A percentile compares a stretch with the other conserved stretches of the same genome.
Evolutionary conservation across 2,797 vertebrate genomes (phyloP).

Genomic region (Pangasius macronema): DNA sequence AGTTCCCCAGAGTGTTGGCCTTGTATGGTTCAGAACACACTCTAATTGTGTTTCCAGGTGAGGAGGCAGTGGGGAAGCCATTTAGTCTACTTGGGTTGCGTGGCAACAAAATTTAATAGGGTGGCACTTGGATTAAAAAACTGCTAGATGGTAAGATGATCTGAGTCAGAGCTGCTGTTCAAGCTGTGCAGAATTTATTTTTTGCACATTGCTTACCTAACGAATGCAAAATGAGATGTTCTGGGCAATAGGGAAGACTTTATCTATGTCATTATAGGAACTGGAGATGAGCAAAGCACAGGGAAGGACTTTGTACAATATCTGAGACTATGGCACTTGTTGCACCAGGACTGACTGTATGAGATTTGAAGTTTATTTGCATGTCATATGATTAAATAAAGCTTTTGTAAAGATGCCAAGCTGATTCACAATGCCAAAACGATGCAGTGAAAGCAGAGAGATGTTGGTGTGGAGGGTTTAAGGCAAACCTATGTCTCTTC

Average conservation of each 20-base stretch:
- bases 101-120: conserved; percentile 41
- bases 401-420: conserved; percentile 8
- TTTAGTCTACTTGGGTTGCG: conserved; percentile 28
- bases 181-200: not conserved
- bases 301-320: conserved; percentile 11
- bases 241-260: not conserved
- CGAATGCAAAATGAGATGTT: conserved; percentile 14
- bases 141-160: conserved; percentile 15
- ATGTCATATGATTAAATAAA: conserved; percentile 41
- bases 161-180: conserved; percentile 11
- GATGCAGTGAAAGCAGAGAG: conserved; percentile 1
- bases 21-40: conserved; percentile 36
- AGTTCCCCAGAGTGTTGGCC: conserved; percentile 4
- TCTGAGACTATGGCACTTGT: conserved; percentile 29
- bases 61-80: conserved; percentile 7
- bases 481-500: conserved; percentile 37
- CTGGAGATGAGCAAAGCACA: conserved; percentile 23
- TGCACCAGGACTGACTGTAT: conserved; percentile 33
- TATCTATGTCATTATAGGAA: conserved; percentile 30
- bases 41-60: conserved; percentile 42
- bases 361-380: conserved; percentile 23
- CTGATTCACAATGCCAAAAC: conserved; percentile 14
- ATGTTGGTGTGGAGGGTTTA: conserved; percentile 17
- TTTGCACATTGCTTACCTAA: conserved; percentile 10
- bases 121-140: conserved; percentile 32